phyloP scores from a whole-genome alignment of 2,797 vertebrate genomes.

The Clamator glandarius region DNA sequence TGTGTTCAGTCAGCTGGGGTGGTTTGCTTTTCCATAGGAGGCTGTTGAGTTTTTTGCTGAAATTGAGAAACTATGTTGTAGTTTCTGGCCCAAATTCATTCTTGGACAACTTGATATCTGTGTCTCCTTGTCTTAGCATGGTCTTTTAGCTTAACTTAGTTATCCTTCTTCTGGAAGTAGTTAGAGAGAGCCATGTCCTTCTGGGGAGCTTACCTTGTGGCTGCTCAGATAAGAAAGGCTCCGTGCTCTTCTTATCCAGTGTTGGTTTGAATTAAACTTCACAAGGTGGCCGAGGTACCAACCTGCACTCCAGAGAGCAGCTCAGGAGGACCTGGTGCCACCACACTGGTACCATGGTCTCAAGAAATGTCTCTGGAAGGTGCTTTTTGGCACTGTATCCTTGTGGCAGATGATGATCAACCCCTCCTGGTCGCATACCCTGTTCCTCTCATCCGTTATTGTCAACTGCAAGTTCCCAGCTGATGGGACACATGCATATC shows the following conservation, averaged over 20 bases:
- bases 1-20: not conserved
- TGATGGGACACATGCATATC: not conserved
- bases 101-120: not conserved
- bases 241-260: not conserved
- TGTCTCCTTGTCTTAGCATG: not conserved
- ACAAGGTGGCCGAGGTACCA: not conserved
- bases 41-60: not conserved
- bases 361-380: not conserved
- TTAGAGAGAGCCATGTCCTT: not conserved
- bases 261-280: not conserved
- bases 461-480: not conserved
- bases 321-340: not conserved
- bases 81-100: not conserved
- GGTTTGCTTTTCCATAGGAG: not conserved
- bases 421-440: not conserved
- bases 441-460: accelerated
- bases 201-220: not conserved
- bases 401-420: not conserved
- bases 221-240: not conserved
- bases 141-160: not conserved
- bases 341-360: not conserved
- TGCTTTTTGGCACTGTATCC: accelerated
- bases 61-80: not conserved
- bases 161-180: not conserved
- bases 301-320: not conserved